Conservation (phyloP, 2,888 invertebrate genomes). For the Eupeodes luniger region DNA sequence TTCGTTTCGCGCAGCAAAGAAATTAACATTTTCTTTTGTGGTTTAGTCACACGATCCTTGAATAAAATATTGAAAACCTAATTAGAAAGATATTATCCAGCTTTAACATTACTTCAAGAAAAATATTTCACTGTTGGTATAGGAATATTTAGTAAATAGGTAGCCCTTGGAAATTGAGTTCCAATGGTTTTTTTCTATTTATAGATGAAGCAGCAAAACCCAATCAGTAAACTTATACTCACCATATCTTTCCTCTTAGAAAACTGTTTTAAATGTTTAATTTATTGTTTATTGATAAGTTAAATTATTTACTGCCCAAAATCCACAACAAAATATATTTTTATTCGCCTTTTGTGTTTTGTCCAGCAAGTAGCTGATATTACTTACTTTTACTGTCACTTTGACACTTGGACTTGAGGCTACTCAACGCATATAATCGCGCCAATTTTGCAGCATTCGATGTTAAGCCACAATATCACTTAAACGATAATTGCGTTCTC, state of each 20-base stretch:
- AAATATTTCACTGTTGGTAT: constrained; percentile 59
- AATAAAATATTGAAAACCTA: constrained; percentile 80
- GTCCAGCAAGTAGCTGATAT: constrained; percentile 56
- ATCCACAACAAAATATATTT: constrained; percentile 23
- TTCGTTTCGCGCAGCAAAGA: constrained; percentile 83
- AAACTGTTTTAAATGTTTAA: not conserved
- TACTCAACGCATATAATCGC: constrained; percentile 47
- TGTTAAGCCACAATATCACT: not conserved
- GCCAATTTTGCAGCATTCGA: not conserved
- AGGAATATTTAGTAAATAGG: constrained; percentile 55
- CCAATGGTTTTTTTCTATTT: constrained; percentile 20
- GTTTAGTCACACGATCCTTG: constrained; percentile 83
- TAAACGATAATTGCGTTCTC: too few relatives aligned
- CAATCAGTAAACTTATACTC: not conserved
- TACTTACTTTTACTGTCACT: constrained; percentile 59
- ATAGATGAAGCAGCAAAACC: constrained; percentile 6
- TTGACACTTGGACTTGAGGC: constrained; percentile 46
- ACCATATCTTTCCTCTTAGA: constrained; percentile 8
- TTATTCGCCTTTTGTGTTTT: constrained; percentile 62
- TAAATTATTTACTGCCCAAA: not conserved
- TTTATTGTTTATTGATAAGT: not conserved
- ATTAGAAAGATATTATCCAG: constrained; percentile 71
- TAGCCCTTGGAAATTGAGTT: constrained; percentile 38
- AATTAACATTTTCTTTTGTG: constrained; percentile 83
- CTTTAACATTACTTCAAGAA: constrained; percentile 77